Percentiles rank a stretch among this genome's conserved stretches.
These are phyloP conservation scores for Epinephelus fuscoguttatus DNA, from an alignment of 2,113 vertebrate genomes.

Conservation along the genomic window DNA sequence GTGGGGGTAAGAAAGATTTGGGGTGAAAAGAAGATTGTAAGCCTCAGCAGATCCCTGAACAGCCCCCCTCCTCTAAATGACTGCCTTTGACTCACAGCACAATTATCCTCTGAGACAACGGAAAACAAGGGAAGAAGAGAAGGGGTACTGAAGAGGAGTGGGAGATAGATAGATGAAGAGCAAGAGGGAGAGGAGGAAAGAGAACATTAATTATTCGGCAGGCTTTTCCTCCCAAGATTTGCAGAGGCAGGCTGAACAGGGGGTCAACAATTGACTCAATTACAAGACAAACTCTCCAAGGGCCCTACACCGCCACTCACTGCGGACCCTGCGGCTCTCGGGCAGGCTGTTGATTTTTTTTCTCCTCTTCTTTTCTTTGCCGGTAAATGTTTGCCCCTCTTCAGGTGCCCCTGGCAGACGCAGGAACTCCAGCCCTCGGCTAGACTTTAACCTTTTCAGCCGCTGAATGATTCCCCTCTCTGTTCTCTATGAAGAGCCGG, in stretches of 20 bases:
- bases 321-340: conserved; percentile 76
- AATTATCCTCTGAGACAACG: conserved; percentile 81
- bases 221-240: conserved; percentile 73
- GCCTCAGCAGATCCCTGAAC: conserved; percentile 77
- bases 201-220: conserved; percentile 82
- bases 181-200: conserved; percentile 61
- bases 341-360: conserved; percentile 79
- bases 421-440: conserved; percentile 63
- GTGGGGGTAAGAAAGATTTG: conserved; percentile 70
- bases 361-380: conserved; percentile 72
- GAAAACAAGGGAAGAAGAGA: conserved; percentile 51
- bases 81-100: conserved; percentile 82
- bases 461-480: conserved; percentile 71
- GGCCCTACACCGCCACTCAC: conserved; percentile 84
- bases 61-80: conserved; percentile 71
- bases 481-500: conserved; percentile 59
- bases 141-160: conserved; percentile 58
- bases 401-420: conserved; percentile 83
- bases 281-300: conserved; percentile 91
- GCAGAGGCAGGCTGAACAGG: conserved; percentile 81
- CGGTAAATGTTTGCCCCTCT: conserved; percentile 86
- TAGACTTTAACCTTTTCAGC: conserved; percentile 84
- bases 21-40: conserved; percentile 85
- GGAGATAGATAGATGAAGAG: conserved; percentile 74
- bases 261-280: conserved; percentile 92